Evolutionary conservation across 2,113 vertebrate genomes (phyloP).

Genomic region (Todiramphus saurophagus): DNA sequence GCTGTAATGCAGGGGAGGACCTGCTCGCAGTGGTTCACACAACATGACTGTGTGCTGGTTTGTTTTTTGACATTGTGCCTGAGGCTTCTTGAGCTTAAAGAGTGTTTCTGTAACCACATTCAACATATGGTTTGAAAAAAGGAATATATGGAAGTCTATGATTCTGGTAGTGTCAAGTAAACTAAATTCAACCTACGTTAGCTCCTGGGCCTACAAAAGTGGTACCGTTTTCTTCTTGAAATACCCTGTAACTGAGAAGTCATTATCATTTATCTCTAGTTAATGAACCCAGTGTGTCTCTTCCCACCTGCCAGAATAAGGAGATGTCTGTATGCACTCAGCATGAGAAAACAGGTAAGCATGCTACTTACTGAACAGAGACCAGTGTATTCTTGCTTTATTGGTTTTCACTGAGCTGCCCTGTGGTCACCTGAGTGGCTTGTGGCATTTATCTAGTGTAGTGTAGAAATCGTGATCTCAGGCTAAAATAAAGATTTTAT

Average conservation of each 20-base stretch:
- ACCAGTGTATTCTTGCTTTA: background rate
- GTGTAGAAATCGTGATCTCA: background rate
- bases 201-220: background rate
- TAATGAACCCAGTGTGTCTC: background rate
- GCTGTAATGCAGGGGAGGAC: background rate
- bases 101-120: background rate
- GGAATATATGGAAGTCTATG: background rate
- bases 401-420: background rate
- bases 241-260: background rate
- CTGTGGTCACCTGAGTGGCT: background rate
- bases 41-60: background rate
- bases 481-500: background rate
- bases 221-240: background rate
- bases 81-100: background rate
- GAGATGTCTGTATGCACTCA: background rate
- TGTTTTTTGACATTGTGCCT: background rate
- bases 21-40: accelerated
- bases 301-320: background rate
- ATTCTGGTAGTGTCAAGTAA: background rate
- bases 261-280: background rate
- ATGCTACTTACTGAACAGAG: background rate
- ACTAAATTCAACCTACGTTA: background rate
- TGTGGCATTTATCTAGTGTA: background rate
- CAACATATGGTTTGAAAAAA: background rate
- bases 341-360: background rate